A percentile compares a stretch with the other conserved stretches of the same genome.
Conservation (phyloP, 2,888 invertebrate species). For the Sphecodes monilicornis region DNA sequence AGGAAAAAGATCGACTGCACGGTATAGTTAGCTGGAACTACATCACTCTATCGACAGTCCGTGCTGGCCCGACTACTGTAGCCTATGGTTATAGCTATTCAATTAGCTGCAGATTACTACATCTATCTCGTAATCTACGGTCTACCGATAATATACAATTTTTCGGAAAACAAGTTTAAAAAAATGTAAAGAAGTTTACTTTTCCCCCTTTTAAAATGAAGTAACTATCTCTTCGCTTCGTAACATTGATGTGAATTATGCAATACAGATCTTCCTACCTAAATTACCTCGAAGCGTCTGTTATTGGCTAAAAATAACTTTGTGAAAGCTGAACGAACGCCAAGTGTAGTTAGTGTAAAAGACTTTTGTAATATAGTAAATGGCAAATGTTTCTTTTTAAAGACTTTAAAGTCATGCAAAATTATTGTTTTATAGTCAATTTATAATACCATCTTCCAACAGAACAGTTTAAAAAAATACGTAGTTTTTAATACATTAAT, state of each 20-base stretch:
- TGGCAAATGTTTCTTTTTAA: too few relatives aligned
- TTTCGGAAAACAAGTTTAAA: background rate
- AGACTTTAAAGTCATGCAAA: too few relatives aligned
- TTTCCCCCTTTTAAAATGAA: background rate
- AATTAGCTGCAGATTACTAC: background rate
- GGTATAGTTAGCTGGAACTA: conserved; percentile 13
- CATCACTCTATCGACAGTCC: background rate
- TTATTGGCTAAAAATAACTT: background rate
- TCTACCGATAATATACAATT: background rate
- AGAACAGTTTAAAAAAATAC: too few relatives aligned
- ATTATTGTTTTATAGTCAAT: too few relatives aligned
- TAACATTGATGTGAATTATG: background rate
- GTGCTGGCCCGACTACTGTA: background rate
- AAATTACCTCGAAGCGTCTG: background rate
- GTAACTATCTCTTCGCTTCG: background rate
- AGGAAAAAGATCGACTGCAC: conserved; percentile 32
- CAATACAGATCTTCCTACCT: background rate
- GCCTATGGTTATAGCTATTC: background rate
- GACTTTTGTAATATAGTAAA: too few relatives aligned
- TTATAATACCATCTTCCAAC: too few relatives aligned
- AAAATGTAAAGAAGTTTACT: background rate
- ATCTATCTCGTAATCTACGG: background rate
- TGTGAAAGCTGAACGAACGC: background rate
- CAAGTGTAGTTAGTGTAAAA: background rate
- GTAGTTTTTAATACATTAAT: too few relatives aligned